These are phyloP conservation scores for Drosophila anomelani DNA, from an alignment of 2,888 invertebrate species.

Conservation along the genomic window DNA sequence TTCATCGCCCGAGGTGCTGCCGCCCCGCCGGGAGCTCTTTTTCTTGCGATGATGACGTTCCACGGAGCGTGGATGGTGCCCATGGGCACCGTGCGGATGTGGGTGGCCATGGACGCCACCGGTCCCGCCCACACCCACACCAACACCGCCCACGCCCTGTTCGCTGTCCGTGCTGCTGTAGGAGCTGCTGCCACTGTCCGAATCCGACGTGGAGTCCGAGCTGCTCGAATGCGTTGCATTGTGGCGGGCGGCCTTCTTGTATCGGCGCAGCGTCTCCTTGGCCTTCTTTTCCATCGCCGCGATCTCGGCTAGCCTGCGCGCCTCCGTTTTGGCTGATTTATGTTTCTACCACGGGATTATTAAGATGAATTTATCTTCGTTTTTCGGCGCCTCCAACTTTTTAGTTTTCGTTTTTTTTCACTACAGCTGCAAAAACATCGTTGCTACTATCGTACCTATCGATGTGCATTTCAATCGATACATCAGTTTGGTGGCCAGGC, in stretches of 20 bases:
- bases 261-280: conserved; percentile 82
- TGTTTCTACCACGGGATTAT: background rate
- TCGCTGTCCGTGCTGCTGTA: conserved; percentile 83
- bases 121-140: conserved; percentile 9
- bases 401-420: too few relatives aligned
- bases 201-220: conserved; percentile 82
- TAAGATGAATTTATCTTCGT: background rate
- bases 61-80: conserved; percentile 58
- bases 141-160: conserved; percentile 47
- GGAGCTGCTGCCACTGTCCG: conserved; percentile 82
- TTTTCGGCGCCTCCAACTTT: background rate
- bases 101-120: conserved; percentile 31
- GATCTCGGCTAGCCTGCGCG: conserved; percentile 32
- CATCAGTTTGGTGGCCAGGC: background rate
- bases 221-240: conserved; percentile 81
- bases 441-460: background rate
- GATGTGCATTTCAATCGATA: background rate
- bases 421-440: too few relatives aligned
- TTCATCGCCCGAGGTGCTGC: conserved; percentile 87
- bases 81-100: conserved; percentile 35
- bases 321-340: conserved; percentile 27
- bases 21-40: conserved; percentile 83
- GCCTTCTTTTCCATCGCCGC: conserved; percentile 83
- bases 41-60: conserved; percentile 85
- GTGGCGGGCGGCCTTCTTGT: conserved; percentile 81